Evolutionary conservation across 92 coral and sea anemone genomes (phyloP).

Genomic region (Plumapathes pennacea): DNA sequence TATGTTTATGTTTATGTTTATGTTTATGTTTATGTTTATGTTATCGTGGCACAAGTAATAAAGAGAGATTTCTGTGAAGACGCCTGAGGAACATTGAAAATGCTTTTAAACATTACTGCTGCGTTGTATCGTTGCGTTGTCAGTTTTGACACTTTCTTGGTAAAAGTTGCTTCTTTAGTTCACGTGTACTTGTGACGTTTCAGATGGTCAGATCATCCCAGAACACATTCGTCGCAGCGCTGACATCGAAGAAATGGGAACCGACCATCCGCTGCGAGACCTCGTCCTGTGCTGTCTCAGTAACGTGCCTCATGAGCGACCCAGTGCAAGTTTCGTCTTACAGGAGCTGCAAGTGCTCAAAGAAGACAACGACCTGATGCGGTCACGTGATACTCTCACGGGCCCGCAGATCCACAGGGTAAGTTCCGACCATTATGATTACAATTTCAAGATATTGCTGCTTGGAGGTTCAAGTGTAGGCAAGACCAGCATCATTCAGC

Average conservation of each 20-base stretch:
- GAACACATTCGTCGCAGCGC: neutral
- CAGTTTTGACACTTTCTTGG: too few relatives aligned
- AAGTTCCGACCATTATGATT: slow-evolving; percentile 33
- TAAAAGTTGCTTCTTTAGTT: too few relatives aligned
- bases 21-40: too few relatives aligned
- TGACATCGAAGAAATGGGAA: neutral
- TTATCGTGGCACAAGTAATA: too few relatives aligned
- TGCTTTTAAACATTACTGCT: too few relatives aligned
- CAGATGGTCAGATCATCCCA: neutral
- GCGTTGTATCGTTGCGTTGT: too few relatives aligned
- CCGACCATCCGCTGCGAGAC: neutral
- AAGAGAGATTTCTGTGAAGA: too few relatives aligned
- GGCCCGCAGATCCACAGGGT: slow-evolving; percentile 26
- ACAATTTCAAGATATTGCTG: slow-evolving; percentile 66
- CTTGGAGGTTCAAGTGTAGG: slow-evolving; percentile 74
- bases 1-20: too few relatives aligned
- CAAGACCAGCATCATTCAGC: slow-evolving; percentile 65
- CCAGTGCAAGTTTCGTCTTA: neutral
- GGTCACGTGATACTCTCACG: slow-evolving; percentile 7
- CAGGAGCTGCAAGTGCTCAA: neutral
- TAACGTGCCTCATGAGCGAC: neutral
- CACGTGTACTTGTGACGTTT: too few relatives aligned
- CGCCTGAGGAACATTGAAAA: too few relatives aligned
- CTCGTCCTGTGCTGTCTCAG: neutral
- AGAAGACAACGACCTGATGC: neutral